Evolutionary conservation across 2,797 vertebrate species (phyloP), one percentile per base, ranked within the genome.

Genomic region (Rousettus madagascariensis): DNA sequence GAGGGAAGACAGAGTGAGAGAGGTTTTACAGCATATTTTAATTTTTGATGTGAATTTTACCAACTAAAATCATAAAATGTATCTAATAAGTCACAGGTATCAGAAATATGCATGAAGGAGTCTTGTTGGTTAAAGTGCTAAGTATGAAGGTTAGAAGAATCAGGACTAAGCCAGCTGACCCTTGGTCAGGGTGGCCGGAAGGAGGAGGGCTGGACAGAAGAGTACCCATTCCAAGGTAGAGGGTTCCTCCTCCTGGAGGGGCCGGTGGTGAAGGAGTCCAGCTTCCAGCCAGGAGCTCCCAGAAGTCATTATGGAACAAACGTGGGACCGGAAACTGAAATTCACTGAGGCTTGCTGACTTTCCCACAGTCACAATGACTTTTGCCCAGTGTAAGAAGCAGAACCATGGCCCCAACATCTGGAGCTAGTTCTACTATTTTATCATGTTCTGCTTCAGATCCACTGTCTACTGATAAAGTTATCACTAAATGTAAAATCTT

Each of bases 51-150:
- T 83, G n/a, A 69, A 41, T 86, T 26, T 66, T 69, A 65, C 15
- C 87, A 95, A 79, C 66, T 51, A 95, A 75, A 91, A 55, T 72
- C 49, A 89, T 46, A 89, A 87, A 77, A 28, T 83, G 33, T 75
- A 63, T 38, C 38, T 85, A 80, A 63, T 22, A 93, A 86, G 63
- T 79, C 82, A 43, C 28, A 85, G 20, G 36, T 66, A 57, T 26
- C 51, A 77, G 82, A 96, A 95, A 53, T 61, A 43, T 41, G n/a
- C 36, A 36, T 41, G 53, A 71, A 86, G 24, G 71, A 86, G 24
- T 68, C 33, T 86, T 79, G 11, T 22, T 57, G 51, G 24, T 78
- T 30, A 84, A 87, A 41, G 43, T 57, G 20, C 43, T 53, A 65
- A 63, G 4, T 65, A n/a, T 65, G 38, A 80, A 51, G 49, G 15